These are phyloP conservation scores for Mactra quadrangularis DNA, from an alignment of 1,140 invertebrate species.

Conservation along the genomic window DNA sequence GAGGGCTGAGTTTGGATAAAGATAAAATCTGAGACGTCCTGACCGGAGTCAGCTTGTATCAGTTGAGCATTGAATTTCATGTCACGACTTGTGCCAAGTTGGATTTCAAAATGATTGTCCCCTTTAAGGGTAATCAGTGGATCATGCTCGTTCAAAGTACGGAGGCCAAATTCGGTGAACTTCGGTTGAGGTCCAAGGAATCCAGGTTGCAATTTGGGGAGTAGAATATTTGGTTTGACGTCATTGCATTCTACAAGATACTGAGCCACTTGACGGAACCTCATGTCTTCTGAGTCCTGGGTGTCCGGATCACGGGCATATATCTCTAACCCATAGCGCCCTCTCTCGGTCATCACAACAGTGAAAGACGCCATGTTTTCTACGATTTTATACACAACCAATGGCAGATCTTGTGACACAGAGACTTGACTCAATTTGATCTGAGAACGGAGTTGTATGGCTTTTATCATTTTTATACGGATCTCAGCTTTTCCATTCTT, in stretches of 20 bases:
- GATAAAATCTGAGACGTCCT: constrained; percentile 80
- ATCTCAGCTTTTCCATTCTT: constrained; percentile 72
- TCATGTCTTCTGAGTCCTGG: constrained; percentile 79
- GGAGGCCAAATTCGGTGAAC: constrained; percentile 78
- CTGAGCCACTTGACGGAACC: constrained; percentile 82
- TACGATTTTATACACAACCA: constrained; percentile 72
- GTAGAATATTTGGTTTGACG: constrained; percentile 70
- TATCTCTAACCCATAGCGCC: constrained; percentile 83
- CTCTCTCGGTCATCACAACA: constrained; percentile 77
- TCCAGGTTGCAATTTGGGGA: constrained; percentile 81
- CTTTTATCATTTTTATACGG: constrained; percentile 71
- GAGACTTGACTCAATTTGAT: constrained; percentile 44
- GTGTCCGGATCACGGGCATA: constrained; percentile 82
- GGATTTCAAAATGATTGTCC: constrained; percentile 77
- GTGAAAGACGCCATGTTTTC: constrained; percentile 80
- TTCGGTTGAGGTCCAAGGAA: constrained; percentile 82
- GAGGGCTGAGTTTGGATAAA: constrained; percentile 79
- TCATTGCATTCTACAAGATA: constrained; percentile 82
- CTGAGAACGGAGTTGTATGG: constrained; percentile 57
- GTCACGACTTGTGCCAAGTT: constrained; percentile 71
- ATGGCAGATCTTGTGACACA: constrained; percentile 14
- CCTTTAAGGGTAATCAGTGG: constrained; percentile 78
- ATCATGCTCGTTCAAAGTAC: constrained; percentile 78
- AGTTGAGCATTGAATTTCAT: constrained; percentile 82
- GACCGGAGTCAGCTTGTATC: constrained; percentile 71